Conservation (phyloP, 2,888 invertebrate species). For the Aricia artaxerxes region DNA sequence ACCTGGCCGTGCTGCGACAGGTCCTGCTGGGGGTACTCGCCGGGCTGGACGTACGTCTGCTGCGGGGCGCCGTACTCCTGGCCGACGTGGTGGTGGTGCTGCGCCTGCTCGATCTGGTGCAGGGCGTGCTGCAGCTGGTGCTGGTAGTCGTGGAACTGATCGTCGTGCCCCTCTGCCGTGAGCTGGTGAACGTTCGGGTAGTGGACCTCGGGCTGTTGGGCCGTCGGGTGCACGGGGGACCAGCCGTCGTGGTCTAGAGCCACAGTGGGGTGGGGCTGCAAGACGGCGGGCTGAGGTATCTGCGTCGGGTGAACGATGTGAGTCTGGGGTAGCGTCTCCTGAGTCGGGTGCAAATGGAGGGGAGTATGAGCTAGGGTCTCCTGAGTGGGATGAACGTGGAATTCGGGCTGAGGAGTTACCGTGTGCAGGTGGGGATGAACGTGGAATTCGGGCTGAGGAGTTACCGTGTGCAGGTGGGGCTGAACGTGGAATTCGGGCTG, state of each 20-base stretch:
- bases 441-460: constrained; percentile 39
- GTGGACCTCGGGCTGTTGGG: constrained; percentile 51
- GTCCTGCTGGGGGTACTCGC: constrained; percentile 43
- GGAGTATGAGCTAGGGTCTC: constrained; percentile 44
- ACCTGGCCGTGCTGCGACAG: constrained; percentile 39
- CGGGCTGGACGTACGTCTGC: constrained; percentile 43
- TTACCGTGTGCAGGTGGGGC: constrained; percentile 46
- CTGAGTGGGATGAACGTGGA: constrained; percentile 42
- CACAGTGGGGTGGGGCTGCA: constrained; percentile 46
- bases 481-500: constrained; percentile 45
- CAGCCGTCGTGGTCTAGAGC: constrained; percentile 67
- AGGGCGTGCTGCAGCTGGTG: constrained; percentile 68
- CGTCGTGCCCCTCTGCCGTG: constrained; percentile 65
- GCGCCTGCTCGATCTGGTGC: constrained; percentile 66
- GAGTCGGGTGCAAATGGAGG: constrained; percentile 47
- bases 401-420: constrained; percentile 39
- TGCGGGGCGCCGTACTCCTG: constrained; percentile 48
- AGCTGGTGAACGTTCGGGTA: constrained; percentile 57
- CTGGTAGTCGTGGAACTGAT: constrained; percentile 61
- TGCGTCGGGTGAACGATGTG: constrained; percentile 48
- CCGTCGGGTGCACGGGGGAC: constrained; percentile 64
- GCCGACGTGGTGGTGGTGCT: constrained; percentile 49
- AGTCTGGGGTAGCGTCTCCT: constrained; percentile 43
- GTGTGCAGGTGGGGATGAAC: constrained; percentile 49
- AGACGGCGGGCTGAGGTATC: constrained; percentile 37